phyloP scores from a whole-genome alignment of 1,140 invertebrate species.

The Alviniconcha marisindica region DNA sequence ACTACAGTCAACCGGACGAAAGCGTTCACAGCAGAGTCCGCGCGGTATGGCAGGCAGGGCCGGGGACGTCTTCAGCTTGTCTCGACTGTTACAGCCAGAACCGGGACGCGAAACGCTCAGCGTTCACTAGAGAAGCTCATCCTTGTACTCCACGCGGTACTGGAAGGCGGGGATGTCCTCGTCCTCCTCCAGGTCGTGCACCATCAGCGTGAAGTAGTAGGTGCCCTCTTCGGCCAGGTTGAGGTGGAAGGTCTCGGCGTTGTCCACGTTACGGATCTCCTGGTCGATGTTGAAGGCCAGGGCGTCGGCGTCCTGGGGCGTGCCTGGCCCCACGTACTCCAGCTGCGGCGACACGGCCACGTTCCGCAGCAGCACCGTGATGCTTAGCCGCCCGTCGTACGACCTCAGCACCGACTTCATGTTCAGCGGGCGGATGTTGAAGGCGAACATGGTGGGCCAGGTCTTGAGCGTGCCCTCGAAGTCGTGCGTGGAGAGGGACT shows the following conservation, averaged over 20 bases:
- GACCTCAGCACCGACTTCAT: slow-evolving; percentile 67
- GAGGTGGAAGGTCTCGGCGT: slow-evolving; percentile 68
- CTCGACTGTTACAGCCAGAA: not conserved
- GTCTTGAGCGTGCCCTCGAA: slow-evolving; percentile 67
- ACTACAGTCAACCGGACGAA: no score
- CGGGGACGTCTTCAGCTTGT: not conserved
- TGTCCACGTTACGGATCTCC: slow-evolving; percentile 66
- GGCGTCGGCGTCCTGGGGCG: slow-evolving; percentile 56
- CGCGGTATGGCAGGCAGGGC: not conserved
- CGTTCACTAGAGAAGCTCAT: slow-evolving; percentile 63
- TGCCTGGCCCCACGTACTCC: slow-evolving; percentile 65
- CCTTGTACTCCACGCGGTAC: slow-evolving; percentile 64
- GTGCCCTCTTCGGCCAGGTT: slow-evolving; percentile 67
- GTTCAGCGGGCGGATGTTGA: slow-evolving; percentile 67
- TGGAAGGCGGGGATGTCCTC: slow-evolving; percentile 67
- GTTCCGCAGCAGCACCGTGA: slow-evolving; percentile 63
- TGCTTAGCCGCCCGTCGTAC: slow-evolving; percentile 65
- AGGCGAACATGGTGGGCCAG: slow-evolving; percentile 70
- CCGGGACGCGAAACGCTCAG: not conserved
- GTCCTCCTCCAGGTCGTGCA: slow-evolving; percentile 63
- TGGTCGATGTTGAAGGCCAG: slow-evolving; percentile 65
- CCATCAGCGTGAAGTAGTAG: slow-evolving; percentile 67
- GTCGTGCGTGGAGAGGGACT: slow-evolving; percentile 55
- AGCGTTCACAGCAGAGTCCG: no score
- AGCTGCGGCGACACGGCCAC: slow-evolving; percentile 65